Conservation (phyloP, 2,113 vertebrate genomes). For the Pseudolaguvia tuberculata region DNA sequence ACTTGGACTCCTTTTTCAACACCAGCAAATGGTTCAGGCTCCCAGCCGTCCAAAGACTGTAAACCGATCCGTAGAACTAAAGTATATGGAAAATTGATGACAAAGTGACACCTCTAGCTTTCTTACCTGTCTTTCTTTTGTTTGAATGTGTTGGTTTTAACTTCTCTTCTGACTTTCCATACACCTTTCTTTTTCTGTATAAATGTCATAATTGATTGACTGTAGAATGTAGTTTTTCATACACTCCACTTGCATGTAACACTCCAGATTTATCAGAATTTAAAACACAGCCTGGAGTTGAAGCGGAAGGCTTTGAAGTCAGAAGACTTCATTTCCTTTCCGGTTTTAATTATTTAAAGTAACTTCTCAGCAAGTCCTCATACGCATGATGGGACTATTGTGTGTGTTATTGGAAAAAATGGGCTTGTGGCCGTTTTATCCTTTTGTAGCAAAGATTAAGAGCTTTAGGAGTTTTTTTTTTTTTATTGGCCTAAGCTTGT, state of each 20-base stretch:
- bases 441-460: constrained; percentile 29
- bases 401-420: constrained; percentile 3
- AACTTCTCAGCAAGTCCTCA: constrained; percentile 16
- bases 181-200: constrained; percentile 14
- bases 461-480: constrained; percentile 14
- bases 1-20: constrained; percentile 35
- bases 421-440: constrained; percentile 7
- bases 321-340: constrained; percentile 18
- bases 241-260: constrained; percentile 58
- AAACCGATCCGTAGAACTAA: constrained; percentile 4
- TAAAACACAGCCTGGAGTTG: constrained; percentile 27
- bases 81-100: not conserved
- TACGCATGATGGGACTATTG: constrained; percentile 3
- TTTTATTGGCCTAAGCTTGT: constrained; percentile 9
- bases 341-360: constrained; percentile 35
- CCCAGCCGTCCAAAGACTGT: constrained; percentile 11
- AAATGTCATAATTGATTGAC: constrained; percentile 28
- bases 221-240: constrained; percentile 36
- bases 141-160: not conserved
- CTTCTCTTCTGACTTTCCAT: constrained; percentile 39
- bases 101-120: not conserved
- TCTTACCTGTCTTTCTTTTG: not conserved
- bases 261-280: constrained; percentile 38
- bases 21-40: constrained; percentile 46
- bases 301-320: constrained; percentile 25